Base-by-base conservation (phyloP, 2,888 invertebrate species). In the Dorcus hopei region DNA sequence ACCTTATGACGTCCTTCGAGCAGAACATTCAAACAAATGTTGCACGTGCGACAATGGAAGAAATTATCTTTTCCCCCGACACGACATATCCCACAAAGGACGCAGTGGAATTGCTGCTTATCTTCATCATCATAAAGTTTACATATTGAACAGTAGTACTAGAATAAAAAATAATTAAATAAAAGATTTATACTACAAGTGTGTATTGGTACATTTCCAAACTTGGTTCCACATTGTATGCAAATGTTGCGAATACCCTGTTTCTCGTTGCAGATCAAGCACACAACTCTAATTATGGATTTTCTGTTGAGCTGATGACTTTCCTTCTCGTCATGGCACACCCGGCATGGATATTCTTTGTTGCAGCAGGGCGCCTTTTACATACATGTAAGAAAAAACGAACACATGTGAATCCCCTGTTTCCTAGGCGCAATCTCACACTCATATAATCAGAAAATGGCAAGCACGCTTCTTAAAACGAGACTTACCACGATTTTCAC, bases 91-190 rank as follows among this genome's bases (percentile, higher is more conserved):
- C 92, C 92, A 74, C 93, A 93, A 1, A 86, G 88, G 48, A 89
- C 86, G 69, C 93, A 93, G 73, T 93, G 93, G 79, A 91, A 93
- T 77, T 93, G 93, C 65, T 85, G 81, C 76, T 90, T 91, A 72
- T 91, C 89, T 59, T 88, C 87, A 68, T 92, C 90, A 68, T 93
- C 93, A 73, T 89, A 93, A 45, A 93, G 79, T 73, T 90, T 88
- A 79, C 93, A 93, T 68, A 89, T 85, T 9, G 86, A 80, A 70
- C 93, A 93, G 57, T 88, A 89, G 76, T 92, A 93, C 85, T 88
- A 79, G 0, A 74, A 70, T 55, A 52, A 58, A 23, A 55, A 47
- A 6, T 54, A 42, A 38, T 43, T 4, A 14, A 6, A 23, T 14
- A 14, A 14, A 42, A 14, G 6, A 0, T 4, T 48, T 3, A 6